Evolutionary conservation across 2,113 vertebrate genomes (phyloP), one percentile per base, ranked within the genome.

Genomic region (Psilopsiagon aymara): DNA sequence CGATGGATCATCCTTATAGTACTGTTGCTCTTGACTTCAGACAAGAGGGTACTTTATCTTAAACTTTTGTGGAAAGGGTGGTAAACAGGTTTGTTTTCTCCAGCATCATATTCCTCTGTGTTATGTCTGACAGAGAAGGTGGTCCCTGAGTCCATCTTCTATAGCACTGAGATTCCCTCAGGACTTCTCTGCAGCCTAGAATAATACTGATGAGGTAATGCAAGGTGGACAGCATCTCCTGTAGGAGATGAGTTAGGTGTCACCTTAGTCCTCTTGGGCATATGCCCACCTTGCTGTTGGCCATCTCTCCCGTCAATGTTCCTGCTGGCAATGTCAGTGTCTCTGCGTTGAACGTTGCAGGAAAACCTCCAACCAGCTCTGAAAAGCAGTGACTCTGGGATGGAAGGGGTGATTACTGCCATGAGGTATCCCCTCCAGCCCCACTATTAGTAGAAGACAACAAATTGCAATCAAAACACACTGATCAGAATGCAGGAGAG

Each of bases 11-110:
- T 70, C 90, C 95, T 85, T 55, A 88, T 5, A 16, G 66, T 31
- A 17, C 66, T 31, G 78, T 80, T 75, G 64, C 88, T 93, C 83
- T 82, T 71, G 74, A 74, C 80, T 93, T 76, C 53, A 70, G 94
- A 86, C 90, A 64, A 94, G 94, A 74, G 67, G 83, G 85, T 95
- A 76, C 97, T 96, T 96, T 89, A 92, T 93, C 73, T 37, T 53
- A 52, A 35, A 73, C 71, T 71, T 84, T 29, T 55, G 27, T 69
- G 51, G 49, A 49, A 94, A 79, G 70, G 49, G 68, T 44, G 43
- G 83, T 60, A 89, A 84, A 79, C 53, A 82, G n/a, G 78, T 82
- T 90, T 93, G 69, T 78, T 88, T 95, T 76, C 47, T 17, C 4
- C 29, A 52, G 63, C 69, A 82, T 62, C 27, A 28, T 53, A 74